Evolutionary conservation across 2,888 invertebrate genomes (phyloP).

Genomic region (Gisinianus flammeolus): DNA sequence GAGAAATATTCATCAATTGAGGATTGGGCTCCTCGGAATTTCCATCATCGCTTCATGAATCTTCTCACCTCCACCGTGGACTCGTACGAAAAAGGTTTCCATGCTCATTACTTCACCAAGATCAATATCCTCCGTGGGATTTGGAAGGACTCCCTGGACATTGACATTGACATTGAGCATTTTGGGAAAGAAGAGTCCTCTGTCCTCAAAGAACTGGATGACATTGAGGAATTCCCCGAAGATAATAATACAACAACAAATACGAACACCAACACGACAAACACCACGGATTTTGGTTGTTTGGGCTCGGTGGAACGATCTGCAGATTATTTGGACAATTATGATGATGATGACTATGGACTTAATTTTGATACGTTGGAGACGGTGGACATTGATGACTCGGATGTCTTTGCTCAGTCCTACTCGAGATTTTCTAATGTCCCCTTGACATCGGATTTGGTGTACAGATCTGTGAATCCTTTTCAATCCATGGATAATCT

Average conservation of each 20-base stretch:
- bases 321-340: constrained; percentile 50
- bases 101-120: constrained; percentile 55
- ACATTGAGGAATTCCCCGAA: constrained; percentile 47
- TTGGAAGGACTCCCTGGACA: constrained; percentile 37
- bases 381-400: constrained; percentile 34
- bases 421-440: constrained; percentile 11
- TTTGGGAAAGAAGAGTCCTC: constrained; percentile 41
- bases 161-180: not conserved
- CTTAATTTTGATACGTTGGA: constrained; percentile 53
- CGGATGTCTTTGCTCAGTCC: not conserved
- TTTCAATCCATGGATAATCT: constrained; percentile 34
- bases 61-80: constrained; percentile 49
- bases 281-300: not conserved
- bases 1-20: constrained; percentile 50
- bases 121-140: constrained; percentile 52
- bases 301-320: constrained; percentile 41
- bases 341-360: constrained; percentile 51
- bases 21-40: constrained; percentile 54
- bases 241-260: too few species aligned
- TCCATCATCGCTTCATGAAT: constrained; percentile 49
- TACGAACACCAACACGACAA: too few species aligned
- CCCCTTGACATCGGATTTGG: constrained; percentile 45
- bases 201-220: constrained; percentile 47
- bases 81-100: constrained; percentile 53
- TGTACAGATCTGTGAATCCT: constrained; percentile 48